Conservation (phyloP, 1,140 invertebrate genomes). For the Ceratosolen solmsi region DNA sequence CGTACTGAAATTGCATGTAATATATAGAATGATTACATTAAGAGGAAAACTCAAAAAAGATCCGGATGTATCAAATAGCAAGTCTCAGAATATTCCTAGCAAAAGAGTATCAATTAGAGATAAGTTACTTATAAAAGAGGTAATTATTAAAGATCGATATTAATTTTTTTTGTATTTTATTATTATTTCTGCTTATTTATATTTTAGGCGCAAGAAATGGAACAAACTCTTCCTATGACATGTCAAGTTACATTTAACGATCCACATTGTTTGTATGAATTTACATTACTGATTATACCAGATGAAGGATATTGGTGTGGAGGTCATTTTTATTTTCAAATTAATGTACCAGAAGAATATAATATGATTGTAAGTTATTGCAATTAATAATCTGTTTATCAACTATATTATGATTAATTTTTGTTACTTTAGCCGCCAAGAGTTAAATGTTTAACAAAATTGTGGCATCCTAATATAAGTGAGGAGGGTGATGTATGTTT, state of each 20-base stretch:
- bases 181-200: conserved; percentile 47
- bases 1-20: neutral
- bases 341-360: conserved; percentile 93
- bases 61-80: conserved; percentile 69
- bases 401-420: conserved; percentile 47
- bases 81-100: conserved; percentile 63
- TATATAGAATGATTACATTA: conserved; percentile 81
- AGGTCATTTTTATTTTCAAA: conserved; percentile 89
- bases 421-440: conserved; percentile 86
- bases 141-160: conserved; percentile 59
- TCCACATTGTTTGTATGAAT: conserved; percentile 87
- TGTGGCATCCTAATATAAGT: conserved; percentile 98
- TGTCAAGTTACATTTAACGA: conserved; percentile 88
- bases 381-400: conserved; percentile 19
- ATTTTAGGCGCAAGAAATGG: conserved; percentile 90
- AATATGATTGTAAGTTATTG: conserved; percentile 87
- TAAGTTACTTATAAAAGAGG: conserved; percentile 88
- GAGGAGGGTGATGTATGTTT: conserved; percentile 96
- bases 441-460: conserved; percentile 91
- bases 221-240: conserved; percentile 85
- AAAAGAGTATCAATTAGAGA: conserved; percentile 88
- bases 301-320: conserved; percentile 93
- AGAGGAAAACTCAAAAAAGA: conserved; percentile 86
- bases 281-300: conserved; percentile 85
- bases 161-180: conserved; percentile 36